Base-by-base conservation (phyloP, 2,113 vertebrate species). In the Amphiprion percula region DNA sequence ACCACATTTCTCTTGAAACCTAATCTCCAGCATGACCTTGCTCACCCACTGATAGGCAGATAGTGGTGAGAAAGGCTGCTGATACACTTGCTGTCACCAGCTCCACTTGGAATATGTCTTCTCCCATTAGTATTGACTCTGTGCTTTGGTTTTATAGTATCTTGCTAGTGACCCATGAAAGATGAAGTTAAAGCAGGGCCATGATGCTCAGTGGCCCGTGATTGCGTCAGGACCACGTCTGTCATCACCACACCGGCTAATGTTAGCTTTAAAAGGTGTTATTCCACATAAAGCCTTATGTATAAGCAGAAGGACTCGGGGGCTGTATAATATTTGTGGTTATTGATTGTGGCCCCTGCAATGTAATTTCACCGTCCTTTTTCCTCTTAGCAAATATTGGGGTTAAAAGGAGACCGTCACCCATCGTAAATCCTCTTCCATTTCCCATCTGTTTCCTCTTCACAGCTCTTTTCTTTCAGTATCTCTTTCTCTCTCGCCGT, bases 381-480 rank as follows among this genome's bases (percentile, higher is more conserved):
- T 89, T 87, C 77, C 77, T 92, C 75, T 87, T 83, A 86, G 84
- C 87, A 91, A 93, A 90, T 93, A 92, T 92, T 89, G 85, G 78
- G 88, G 89, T 87, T 91, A 91, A 93, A 93, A 84, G 87, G 80
- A 65, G 78, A 88, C 21, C 2, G 21, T 82, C 65, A 84, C 65
- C 79, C 50, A 64, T 74, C 68, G 58, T 91, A 89, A 91, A 93
- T 91, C 73, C 75, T 84, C 63, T 86, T 85, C 68, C 60, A 62
- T 73, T 81, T 82, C 73, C 67, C 68, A 82, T 92, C 87, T 87
- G 79, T 86, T 87, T 87, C 59, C 62, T 85, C 71, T 83, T 85
- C 73, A 69, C 66, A 68, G 23, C 41, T 41, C 60, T 49, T 37
- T 37, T 37, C 54, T 33, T 39, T 53, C 37, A 30, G 24, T 66